Evolutionary conservation across 2,113 vertebrate species (phyloP).

Genomic region (Lophochroa leadbeateri): DNA sequence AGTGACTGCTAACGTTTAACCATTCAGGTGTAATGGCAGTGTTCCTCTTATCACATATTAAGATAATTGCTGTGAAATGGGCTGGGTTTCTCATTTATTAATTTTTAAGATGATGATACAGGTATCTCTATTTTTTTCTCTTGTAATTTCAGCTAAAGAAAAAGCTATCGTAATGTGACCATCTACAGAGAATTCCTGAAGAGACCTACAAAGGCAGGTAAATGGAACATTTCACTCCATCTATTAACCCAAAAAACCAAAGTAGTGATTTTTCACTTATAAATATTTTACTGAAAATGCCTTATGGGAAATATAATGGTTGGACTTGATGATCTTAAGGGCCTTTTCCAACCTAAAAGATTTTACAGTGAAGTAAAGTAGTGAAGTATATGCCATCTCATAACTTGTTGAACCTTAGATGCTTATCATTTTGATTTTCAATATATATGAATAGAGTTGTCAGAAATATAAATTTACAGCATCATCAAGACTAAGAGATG

Average conservation of each 20-base stretch:
- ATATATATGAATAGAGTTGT: neutral
- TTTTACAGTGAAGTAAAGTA: conserved; percentile 19
- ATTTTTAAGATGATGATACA: neutral
- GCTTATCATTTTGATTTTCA: conserved; percentile 32
- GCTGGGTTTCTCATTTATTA: neutral
- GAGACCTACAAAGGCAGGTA: neutral
- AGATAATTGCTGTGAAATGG: neutral
- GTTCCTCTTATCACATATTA: neutral
- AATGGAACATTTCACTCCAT: conserved; percentile 20
- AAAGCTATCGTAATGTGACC: neutral
- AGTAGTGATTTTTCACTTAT: conserved; percentile 60
- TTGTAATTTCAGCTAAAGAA: neutral
- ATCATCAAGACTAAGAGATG: neutral
- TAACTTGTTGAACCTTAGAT: conserved; percentile 23
- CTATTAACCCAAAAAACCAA: conserved; percentile 22
- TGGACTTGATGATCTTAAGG: neutral
- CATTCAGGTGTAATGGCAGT: neutral
- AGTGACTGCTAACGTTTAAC: neutral
- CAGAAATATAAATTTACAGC: neutral
- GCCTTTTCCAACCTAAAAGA: neutral
- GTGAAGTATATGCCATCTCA: conserved; percentile 4
- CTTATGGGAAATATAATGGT: neutral
- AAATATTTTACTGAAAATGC: conserved; percentile 53
- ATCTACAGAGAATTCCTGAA: neutral
- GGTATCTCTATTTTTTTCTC: neutral